Evolutionary conservation across 2,797 vertebrate genomes (phyloP).

Genomic region (Parauchenoglanis punctatus): DNA sequence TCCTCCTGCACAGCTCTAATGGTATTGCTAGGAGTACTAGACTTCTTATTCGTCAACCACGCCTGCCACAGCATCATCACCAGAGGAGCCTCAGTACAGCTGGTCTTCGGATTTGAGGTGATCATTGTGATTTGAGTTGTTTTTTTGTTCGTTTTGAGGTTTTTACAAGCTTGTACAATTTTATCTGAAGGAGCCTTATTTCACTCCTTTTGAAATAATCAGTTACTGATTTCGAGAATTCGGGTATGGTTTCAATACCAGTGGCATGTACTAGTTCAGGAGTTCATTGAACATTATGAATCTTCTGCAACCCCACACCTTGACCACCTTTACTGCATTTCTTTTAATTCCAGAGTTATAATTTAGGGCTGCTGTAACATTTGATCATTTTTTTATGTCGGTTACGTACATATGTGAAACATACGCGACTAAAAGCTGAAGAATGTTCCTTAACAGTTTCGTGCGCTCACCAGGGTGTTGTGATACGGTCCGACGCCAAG

Average conservation of each 20-base stretch:
- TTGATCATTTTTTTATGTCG: background rate
- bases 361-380: background rate
- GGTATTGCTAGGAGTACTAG: constrained; percentile 84
- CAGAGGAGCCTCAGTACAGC: constrained; percentile 92
- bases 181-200: background rate
- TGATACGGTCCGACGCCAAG: background rate
- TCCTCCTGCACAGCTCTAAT: constrained; percentile 81
- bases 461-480: background rate
- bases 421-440: background rate
- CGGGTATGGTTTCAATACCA: background rate
- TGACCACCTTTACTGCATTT: background rate
- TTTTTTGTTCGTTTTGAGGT: background rate
- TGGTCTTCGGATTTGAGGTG: constrained; percentile 97
- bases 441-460: background rate
- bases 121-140: constrained; percentile 32
- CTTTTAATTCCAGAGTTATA: background rate
- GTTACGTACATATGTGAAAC: background rate
- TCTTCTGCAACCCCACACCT: background rate
- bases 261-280: background rate
- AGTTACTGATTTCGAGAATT: background rate
- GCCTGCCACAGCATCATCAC: constrained; percentile 95
- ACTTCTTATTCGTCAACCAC: constrained; percentile 91
- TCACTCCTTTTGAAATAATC: background rate
- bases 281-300: background rate
- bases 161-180: background rate